Evolutionary conservation across 2,797 vertebrate genomes (phyloP), one percentile per base, ranked within the genome.

Genomic region (Limosa lapponica): DNA sequence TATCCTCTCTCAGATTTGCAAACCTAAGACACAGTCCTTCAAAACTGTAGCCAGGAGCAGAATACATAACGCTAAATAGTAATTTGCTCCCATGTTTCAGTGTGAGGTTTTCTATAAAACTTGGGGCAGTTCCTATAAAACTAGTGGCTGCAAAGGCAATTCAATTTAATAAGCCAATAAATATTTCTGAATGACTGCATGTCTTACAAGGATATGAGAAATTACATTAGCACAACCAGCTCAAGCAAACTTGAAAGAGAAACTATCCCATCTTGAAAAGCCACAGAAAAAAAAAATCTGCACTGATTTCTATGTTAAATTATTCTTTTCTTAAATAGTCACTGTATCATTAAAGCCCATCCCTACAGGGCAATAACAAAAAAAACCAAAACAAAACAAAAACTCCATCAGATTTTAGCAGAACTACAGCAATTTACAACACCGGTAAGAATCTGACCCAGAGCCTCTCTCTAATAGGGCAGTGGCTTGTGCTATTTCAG

Each of bases 401-500:
- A 17, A 73, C 19, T 37, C n/a, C 23, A 22, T 28, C 55, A 89
- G 43, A 87, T 80, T 90, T 89, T 49, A 87, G 59, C 36, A 34
- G 48, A 87, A 77, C 44, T 66, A 54, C 64, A 81, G 28, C 51
- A 65, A 64, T 93, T 92, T 67, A 80, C 27, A 91, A 16, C 57
- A 79, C 13, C 6, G 16, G 88, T 39, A 90, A 92, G 32, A 87
- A 73, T 32, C 93, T 71, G 88, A 87, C 39, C 55, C 4, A 32
- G 12, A 93, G 64, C 54, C 62, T 72, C 49, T 58, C 49, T 87
- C 74, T 71, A 94, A 51, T 5, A 94, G 73, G 62, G 77, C 72
- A 96, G 49, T 17, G 67, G 61, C 92, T 91, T 61, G 82, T 62
- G 75, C 88, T 89, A 96, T 81, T 96, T 92, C 90, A 95, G 82